phyloP scores from a whole-genome alignment of 2,113 vertebrate genomes.

The Orientallactaga bullata region DNA sequence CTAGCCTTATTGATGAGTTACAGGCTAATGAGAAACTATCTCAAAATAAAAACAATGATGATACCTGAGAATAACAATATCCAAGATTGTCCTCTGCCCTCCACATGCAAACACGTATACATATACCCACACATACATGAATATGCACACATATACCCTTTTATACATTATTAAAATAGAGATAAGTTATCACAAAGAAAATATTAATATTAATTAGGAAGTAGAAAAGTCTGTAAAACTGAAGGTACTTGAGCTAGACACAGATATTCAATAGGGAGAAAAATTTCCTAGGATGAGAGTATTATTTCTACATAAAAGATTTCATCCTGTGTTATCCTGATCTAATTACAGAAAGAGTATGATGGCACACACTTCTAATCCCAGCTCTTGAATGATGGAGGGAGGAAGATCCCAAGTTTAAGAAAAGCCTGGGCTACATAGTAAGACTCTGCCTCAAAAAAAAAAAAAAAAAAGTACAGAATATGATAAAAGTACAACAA shows the following conservation, averaged over 20 bases:
- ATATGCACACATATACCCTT: too few relatives aligned
- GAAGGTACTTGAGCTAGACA: background rate
- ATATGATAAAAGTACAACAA: background rate
- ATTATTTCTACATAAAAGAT: background rate
- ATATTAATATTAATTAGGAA: conserved; percentile 14
- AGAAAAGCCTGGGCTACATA: background rate
- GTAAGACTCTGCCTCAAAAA: background rate
- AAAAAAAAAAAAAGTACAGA: background rate
- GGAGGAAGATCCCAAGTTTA: background rate
- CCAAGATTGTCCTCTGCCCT: too few relatives aligned
- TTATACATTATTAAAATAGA: background rate
- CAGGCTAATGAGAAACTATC: too few relatives aligned
- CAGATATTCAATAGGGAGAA: conserved; percentile 18
- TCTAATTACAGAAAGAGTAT: background rate
- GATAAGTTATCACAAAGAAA: conserved; percentile 12
- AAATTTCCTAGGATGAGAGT: background rate
- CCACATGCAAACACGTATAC: too few relatives aligned
- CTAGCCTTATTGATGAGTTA: too few relatives aligned
- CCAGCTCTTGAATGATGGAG: background rate
- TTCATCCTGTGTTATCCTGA: background rate
- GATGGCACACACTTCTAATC: background rate
- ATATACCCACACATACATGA: too few relatives aligned
- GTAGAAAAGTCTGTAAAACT: background rate
- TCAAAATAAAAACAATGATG: too few relatives aligned
- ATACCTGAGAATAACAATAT: too few relatives aligned